Base-by-base conservation (phyloP, 1,140 invertebrate genomes). In the Thaumetopoea pityocampa region DNA sequence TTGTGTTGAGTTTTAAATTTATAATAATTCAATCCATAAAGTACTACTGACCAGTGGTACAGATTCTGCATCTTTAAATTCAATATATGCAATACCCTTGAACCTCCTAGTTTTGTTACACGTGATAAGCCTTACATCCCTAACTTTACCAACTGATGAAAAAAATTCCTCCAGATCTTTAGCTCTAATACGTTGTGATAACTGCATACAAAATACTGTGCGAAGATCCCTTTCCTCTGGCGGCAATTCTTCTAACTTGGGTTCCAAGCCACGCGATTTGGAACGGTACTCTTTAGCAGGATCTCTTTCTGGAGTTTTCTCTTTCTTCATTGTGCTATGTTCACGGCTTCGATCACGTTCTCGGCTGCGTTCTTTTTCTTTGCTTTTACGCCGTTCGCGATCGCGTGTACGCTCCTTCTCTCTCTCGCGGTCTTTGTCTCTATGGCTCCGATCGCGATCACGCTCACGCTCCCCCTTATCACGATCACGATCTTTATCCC, bases 81-180 rank as follows among this genome's bases (percentile, higher is more conserved):
- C 98, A 29, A 99, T 97, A 83, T 99, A 99, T 8, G 97, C 95
- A 67, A 99, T 99, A 33, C 98, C 98, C 87, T 99, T 99, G 59
- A 99, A 99, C 53, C 98, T 87, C 59, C 98, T 90, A 0, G 98
- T 99, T 85, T 99, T 99, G 77, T 99, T 99, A 82, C 99, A 99
- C 23, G 97, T 98, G 24, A 99, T 99, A 47, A 99, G 90, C 68
- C 97, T 89, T 5, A 99, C 98, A 89, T 99, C 98, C 60, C 96
- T 90, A 10, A 99, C 98, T 89, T 98, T 98, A 20, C 98, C 98
- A 41, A 99, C 98, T 38, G 96, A 95, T 2, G 96, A 98, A 74
- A 99, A 99, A 80, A 99, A 99, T 83, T 99, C 98, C 87, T 99
- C 98, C 18, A 99, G 86, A 82, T 99, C 98, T 42, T 97, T 90